These are phyloP conservation scores for Limnephilus marmoratus DNA, from an alignment of 2,888 invertebrate species.

Conservation along the genomic window DNA sequence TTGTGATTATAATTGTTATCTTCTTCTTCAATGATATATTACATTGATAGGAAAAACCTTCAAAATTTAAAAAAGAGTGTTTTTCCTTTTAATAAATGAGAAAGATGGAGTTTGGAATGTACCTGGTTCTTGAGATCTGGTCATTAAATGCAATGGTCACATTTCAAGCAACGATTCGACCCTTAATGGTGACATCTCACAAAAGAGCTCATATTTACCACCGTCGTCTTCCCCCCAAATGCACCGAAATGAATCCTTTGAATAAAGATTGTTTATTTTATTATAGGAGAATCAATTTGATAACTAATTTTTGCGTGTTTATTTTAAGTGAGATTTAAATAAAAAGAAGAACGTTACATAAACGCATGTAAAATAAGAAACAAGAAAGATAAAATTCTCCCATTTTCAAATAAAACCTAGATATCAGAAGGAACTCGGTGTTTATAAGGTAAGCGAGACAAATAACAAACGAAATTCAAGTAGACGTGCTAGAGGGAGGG, in stretches of 20 bases:
- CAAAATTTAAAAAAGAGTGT: no score
- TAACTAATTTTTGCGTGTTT: neutral
- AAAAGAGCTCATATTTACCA: no score
- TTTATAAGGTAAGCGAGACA: conserved; percentile 53
- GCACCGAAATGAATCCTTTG: no score
- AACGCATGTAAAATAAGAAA: neutral
- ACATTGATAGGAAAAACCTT: no score
- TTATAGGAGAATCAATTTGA: no score
- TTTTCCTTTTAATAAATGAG: no score
- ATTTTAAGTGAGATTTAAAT: neutral
- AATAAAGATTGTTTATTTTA: no score
- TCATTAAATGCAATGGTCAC: neutral
- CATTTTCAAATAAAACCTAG: neutral
- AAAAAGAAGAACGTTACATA: neutral
- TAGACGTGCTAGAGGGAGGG: conserved; percentile 55
- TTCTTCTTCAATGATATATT: no score
- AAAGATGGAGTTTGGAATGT: neutral
- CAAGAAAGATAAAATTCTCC: neutral
- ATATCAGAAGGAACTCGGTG: neutral
- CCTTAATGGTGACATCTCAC: no score
- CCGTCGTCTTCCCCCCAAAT: no score
- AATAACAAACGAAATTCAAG: conserved; percentile 62
- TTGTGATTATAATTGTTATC: no score
- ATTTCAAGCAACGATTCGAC: neutral
- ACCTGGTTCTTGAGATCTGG: neutral